Conservation (phyloP, 2,797 vertebrate species). For the Trachurus trachurus region DNA sequence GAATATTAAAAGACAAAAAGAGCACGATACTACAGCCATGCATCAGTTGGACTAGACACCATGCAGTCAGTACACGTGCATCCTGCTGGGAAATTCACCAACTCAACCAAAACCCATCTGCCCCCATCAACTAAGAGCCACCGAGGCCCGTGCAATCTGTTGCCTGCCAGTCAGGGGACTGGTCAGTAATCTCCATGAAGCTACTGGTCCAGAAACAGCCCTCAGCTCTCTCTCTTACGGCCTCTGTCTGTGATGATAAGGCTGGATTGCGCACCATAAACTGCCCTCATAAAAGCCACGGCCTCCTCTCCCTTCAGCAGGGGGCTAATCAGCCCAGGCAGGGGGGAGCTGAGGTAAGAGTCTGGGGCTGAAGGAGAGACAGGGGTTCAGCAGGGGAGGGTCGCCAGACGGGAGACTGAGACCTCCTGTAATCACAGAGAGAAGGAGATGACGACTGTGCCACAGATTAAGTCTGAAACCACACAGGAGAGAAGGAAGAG, state of each 20-base stretch:
- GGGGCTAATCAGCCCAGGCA: conserved; percentile 58
- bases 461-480: conserved; percentile 52
- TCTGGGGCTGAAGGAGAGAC: conserved; percentile 50
- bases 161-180: conserved; percentile 39
- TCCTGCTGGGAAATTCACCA: conserved; percentile 32
- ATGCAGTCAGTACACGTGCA: conserved; percentile 8
- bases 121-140: conserved; percentile 25
- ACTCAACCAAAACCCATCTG: conserved; percentile 46
- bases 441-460: conserved; percentile 58
- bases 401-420: conserved; percentile 64
- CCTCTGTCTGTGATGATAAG: conserved; percentile 52
- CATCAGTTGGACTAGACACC: conserved; percentile 9
- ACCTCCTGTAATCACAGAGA: conserved; percentile 57
- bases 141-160: conserved; percentile 48
- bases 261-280: conserved; percentile 52
- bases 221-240: conserved; percentile 26
- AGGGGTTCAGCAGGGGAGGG: conserved; percentile 22
- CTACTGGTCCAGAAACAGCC: conserved; percentile 47
- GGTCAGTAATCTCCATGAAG: conserved; percentile 51
- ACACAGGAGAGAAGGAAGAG: conserved; percentile 15
- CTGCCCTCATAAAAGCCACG: conserved; percentile 42
- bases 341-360: conserved; percentile 64
- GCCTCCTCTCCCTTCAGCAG: conserved; percentile 31
- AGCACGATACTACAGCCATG: neutral
- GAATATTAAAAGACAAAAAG: conserved; percentile 7